Percentiles rank a stretch among this genome's conserved stretches.
These are phyloP conservation scores for Labroides dimidiatus DNA, from an alignment of 2,797 vertebrate species.

Conservation along the genomic window DNA sequence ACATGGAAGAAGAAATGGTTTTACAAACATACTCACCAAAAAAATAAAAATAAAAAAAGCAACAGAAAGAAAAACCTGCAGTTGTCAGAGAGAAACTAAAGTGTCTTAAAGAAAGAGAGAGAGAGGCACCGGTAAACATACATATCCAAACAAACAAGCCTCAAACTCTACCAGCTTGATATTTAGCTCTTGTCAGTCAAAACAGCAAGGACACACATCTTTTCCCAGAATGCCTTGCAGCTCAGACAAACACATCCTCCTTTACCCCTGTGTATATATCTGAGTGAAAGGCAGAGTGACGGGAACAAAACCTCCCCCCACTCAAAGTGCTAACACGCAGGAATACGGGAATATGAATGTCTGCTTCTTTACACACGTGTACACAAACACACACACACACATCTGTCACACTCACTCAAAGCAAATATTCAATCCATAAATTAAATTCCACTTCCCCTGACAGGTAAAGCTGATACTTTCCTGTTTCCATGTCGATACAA, in stretches of 20 bases:
- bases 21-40: too few relatives aligned
- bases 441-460: slow-evolving; percentile 24
- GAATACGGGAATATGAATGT: slow-evolving; percentile 15
- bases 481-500: slow-evolving; percentile 5
- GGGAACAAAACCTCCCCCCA: slow-evolving; percentile 21
- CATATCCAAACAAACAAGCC: slow-evolving; percentile 13
- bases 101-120: neutral
- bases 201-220: slow-evolving; percentile 8
- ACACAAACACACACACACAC: slow-evolving; percentile 10
- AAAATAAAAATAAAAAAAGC: neutral
- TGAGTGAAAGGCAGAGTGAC: slow-evolving; percentile 18
- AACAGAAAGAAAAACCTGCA: neutral
- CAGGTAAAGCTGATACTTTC: slow-evolving; percentile 10
- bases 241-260: slow-evolving; percentile 12
- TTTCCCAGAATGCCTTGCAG: slow-evolving; percentile 26
- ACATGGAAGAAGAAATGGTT: too few relatives aligned
- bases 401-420: slow-evolving; percentile 25
- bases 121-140: slow-evolving; percentile 7
- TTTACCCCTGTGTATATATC: neutral
- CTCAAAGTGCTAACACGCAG: slow-evolving; percentile 12
- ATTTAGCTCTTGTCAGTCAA: slow-evolving; percentile 3
- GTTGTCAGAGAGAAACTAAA: neutral
- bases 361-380: slow-evolving; percentile 10
- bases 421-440: slow-evolving; percentile 17
- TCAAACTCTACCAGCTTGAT: neutral